These are phyloP conservation scores for Phortica magna DNA, from an alignment of 2,888 invertebrate genomes.

Conservation along the genomic window DNA sequence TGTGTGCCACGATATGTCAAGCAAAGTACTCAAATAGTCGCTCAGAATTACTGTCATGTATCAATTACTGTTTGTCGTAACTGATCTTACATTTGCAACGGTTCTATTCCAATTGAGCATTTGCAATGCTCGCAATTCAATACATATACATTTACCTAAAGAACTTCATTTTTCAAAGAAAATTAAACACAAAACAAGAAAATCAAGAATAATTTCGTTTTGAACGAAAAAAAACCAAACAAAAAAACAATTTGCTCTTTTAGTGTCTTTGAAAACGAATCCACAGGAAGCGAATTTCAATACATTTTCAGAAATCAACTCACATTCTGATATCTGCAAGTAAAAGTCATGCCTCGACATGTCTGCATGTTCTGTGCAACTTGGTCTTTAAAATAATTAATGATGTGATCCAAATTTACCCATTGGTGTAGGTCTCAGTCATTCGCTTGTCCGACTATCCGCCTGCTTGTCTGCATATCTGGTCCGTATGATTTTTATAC, in stretches of 20 bases:
- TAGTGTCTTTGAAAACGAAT: constrained; percentile 56
- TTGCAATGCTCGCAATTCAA: background rate
- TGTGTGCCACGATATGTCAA: no score
- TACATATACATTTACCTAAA: background rate
- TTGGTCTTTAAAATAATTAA: constrained; percentile 74
- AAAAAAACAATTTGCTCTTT: background rate
- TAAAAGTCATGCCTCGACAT: constrained; percentile 44
- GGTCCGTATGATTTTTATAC: constrained; percentile 49
- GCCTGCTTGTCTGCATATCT: constrained; percentile 37
- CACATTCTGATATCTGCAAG: constrained; percentile 19
- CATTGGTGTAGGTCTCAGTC: constrained; percentile 73
- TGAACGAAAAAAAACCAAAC: no score
- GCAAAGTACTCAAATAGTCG: background rate
- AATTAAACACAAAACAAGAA: background rate
- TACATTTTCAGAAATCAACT: constrained; percentile 62
- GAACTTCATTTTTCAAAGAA: background rate
- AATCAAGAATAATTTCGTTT: background rate
- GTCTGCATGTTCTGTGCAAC: constrained; percentile 45
- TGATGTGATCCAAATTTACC: constrained; percentile 76
- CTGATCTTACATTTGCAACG: background rate
- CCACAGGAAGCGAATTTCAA: constrained; percentile 69
- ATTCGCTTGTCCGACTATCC: constrained; percentile 39
- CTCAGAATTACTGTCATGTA: background rate
- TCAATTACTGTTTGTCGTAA: background rate
- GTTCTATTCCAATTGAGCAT: background rate